Evolutionary conservation across 2,888 invertebrate genomes (phyloP).

Genomic region (Scaptomyza polygonia): DNA sequence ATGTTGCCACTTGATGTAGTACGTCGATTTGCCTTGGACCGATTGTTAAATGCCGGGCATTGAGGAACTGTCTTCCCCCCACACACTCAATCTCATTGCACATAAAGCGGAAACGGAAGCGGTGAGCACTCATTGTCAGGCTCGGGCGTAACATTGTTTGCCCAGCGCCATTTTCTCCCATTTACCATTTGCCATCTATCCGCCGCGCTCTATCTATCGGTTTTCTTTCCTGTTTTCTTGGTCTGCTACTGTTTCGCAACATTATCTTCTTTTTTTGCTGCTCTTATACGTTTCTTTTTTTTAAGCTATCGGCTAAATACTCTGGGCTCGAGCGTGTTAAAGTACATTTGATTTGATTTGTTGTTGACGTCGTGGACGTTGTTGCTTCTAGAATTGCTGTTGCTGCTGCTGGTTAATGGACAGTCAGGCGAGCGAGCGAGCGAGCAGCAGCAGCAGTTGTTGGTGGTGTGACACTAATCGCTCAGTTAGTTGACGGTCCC

Average conservation of each 20-base stretch:
- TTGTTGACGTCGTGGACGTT: conserved; percentile 65
- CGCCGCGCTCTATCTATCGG: conserved; percentile 23
- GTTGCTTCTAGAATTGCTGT: conserved; percentile 27
- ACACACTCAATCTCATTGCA: conserved; percentile 54
- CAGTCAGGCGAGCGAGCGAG: conserved; percentile 46
- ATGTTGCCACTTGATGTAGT: conserved; percentile 64
- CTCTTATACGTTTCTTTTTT: conserved; percentile 21
- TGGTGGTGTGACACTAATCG: conserved; percentile 73
- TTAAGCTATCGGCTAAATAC: conserved; percentile 69
- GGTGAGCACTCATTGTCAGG: conserved; percentile 73
- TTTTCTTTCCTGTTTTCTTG: conserved; percentile 27
- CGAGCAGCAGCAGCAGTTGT: conserved; percentile 46
- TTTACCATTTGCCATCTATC: conserved; percentile 43
- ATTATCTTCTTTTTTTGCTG: conserved; percentile 12
- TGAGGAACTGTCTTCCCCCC: not conserved
- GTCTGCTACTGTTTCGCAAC: conserved; percentile 27
- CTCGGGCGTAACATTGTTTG: conserved; percentile 67
- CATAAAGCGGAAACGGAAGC: conserved; percentile 74
- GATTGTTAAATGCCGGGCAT: conserved; percentile 23
- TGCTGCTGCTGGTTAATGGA: conserved; percentile 62
- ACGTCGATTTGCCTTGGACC: conserved; percentile 42
- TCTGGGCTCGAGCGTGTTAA: conserved; percentile 70
- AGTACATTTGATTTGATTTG: conserved; percentile 79
- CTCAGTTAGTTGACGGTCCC: conserved; percentile 66
- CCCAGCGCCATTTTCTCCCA: conserved; percentile 46